Evolutionary conservation across 2,888 invertebrate species (phyloP).

Genomic region (Neoscelio sp.): DNA sequence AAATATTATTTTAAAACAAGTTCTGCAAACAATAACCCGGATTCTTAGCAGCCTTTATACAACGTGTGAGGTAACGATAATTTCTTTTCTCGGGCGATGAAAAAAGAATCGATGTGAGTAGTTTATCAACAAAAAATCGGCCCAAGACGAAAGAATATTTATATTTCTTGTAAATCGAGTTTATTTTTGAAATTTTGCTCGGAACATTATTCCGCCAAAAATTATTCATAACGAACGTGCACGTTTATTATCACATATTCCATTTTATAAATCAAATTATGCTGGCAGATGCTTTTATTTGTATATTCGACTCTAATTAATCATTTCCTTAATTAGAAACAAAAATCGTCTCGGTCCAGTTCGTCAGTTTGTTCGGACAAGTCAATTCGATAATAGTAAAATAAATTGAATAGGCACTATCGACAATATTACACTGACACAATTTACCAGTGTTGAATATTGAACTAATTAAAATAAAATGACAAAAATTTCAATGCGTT

Average conservation of each 20-base stretch:
- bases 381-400: constrained; percentile 8
- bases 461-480: constrained; percentile 34
- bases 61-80: not conserved
- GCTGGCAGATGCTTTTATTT: not conserved
- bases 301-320: constrained; percentile 9
- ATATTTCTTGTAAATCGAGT: not conserved
- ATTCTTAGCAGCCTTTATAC: constrained; percentile 1
- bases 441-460: not conserved
- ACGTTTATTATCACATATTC: not conserved
- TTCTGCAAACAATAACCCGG: constrained; percentile 25
- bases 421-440: constrained; percentile 7
- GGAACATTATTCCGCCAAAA: not conserved
- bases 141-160: not conserved
- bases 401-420: constrained; percentile 22
- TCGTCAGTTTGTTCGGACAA: not conserved
- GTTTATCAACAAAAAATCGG: too few species aligned
- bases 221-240: too few species aligned
- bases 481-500: not conserved
- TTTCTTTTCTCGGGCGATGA: not conserved
- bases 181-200: not conserved
- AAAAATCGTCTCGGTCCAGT: not conserved
- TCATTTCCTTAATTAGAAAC: constrained; percentile 7
- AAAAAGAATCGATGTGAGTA: too few species aligned
- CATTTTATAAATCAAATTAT: not conserved
- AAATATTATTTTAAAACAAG: constrained; percentile 47